A percentile compares a stretch with the other conserved stretches of the same genome.
Conservation (phyloP, 2,113 vertebrate genomes). For the Brachyistius frenatus region DNA sequence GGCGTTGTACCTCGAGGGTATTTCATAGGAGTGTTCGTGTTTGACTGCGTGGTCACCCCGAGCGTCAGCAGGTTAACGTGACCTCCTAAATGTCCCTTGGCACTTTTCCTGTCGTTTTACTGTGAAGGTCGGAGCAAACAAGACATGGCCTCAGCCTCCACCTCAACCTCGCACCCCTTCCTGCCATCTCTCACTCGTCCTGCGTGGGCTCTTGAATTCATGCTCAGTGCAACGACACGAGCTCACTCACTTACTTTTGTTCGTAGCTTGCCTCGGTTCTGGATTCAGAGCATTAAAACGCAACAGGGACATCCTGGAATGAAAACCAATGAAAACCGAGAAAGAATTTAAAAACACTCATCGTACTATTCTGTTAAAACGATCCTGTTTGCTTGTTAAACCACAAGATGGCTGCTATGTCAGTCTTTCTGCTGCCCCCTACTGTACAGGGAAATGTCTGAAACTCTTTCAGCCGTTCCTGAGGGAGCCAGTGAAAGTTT, state of each 20-base stretch:
- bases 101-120: constrained; percentile 17
- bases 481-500: background rate
- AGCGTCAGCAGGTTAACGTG: constrained; percentile 27
- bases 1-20: background rate
- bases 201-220: background rate
- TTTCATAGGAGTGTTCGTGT: background rate
- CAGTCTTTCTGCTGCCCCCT: constrained; percentile 55
- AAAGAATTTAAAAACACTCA: too few relatives aligned
- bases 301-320: too few relatives aligned
- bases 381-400: background rate
- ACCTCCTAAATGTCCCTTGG: constrained; percentile 36
- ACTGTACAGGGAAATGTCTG: constrained; percentile 5
- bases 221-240: too few relatives aligned
- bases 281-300: too few relatives aligned
- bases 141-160: background rate
- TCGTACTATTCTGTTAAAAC: background rate
- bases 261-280: too few relatives aligned
- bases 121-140: constrained; percentile 34
- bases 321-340: too few relatives aligned
- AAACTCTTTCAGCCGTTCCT: background rate
- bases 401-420: constrained; percentile 43
- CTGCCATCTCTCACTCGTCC: background rate
- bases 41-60: background rate
- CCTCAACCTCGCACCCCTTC: too few relatives aligned
- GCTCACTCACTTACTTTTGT: too few relatives aligned